Conservation (phyloP, 2,797 vertebrate genomes). For the Dendrocincla fuliginosa region DNA sequence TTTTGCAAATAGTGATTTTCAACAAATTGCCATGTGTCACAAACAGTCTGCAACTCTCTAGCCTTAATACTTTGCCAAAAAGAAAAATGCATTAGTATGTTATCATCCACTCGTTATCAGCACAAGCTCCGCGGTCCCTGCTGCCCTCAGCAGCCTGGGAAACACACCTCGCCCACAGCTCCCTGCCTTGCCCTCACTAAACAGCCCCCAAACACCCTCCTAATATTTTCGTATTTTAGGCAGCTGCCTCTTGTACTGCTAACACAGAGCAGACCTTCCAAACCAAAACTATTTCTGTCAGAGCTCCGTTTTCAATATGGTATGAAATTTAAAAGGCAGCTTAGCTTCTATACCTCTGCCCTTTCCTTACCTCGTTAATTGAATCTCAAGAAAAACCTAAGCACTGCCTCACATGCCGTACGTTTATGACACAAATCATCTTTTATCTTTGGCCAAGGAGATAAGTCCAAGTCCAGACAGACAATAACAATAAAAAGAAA, state of each 20-base stretch:
- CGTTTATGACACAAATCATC: neutral
- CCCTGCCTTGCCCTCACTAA: neutral
- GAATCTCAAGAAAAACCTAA: neutral
- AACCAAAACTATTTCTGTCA: conserved; percentile 26
- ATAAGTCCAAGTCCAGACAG: conserved; percentile 41
- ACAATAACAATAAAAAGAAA: conserved; percentile 56
- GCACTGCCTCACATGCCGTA: neutral
- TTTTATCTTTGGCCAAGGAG: conserved; percentile 36
- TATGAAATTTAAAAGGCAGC: conserved; percentile 2
- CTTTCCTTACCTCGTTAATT: neutral
- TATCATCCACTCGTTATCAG: conserved; percentile 22
- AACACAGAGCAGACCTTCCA: conserved; percentile 9
- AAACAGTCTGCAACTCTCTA: conserved; percentile 44
- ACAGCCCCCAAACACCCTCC: conserved; percentile 19
- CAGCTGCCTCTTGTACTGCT: conserved; percentile 35
- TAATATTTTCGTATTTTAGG: conserved; percentile 6
- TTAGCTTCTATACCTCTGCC: neutral
- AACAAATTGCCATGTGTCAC: conserved; percentile 68
- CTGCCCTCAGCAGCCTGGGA: conserved; percentile 35
- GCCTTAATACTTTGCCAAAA: conserved; percentile 50
- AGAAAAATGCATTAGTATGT: conserved; percentile 24
- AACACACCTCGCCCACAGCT: neutral
- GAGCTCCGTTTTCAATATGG: neutral
- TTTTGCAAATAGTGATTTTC: conserved; percentile 72
- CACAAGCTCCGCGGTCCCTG: neutral